These are phyloP conservation scores for Temnothorax rugatulus DNA, from an alignment of 2,888 invertebrate genomes.

Conservation along the genomic window DNA sequence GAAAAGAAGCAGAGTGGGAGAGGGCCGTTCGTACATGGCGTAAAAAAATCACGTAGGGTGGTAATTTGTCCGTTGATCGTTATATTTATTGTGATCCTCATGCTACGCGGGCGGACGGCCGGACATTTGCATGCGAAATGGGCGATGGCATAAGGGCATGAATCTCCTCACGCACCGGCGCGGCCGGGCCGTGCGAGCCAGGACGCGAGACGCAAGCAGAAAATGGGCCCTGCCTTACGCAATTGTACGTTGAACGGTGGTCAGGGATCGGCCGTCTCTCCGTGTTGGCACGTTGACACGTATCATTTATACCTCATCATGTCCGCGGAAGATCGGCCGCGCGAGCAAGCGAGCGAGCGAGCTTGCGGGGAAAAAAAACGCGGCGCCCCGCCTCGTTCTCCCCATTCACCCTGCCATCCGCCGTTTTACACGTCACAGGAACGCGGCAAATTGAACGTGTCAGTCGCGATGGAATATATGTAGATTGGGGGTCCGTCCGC, in stretches of 20 bases:
- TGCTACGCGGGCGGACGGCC: constrained; percentile 60
- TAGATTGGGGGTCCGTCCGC: constrained; percentile 53
- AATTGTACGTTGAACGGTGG: constrained; percentile 72
- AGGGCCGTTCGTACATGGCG: constrained; percentile 13
- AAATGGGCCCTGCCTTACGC: constrained; percentile 68
- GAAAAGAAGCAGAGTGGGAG: constrained; percentile 22
- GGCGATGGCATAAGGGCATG: constrained; percentile 69
- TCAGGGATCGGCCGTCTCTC: constrained; percentile 65
- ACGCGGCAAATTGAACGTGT: constrained; percentile 69
- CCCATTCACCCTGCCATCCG: neutral
- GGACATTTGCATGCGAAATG: constrained; percentile 79
- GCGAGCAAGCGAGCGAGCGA: constrained; percentile 32
- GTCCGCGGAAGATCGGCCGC: constrained; percentile 66
- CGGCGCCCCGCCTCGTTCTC: neutral
- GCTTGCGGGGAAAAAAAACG: constrained; percentile 22
- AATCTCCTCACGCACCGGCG: constrained; percentile 55
- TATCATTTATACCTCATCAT: constrained; percentile 78
- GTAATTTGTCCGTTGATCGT: constrained; percentile 78
- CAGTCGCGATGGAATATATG: constrained; percentile 63
- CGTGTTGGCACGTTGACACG: constrained; percentile 77
- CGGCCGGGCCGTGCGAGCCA: constrained; percentile 50
- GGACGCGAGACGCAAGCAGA: constrained; percentile 32
- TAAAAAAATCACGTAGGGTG: constrained; percentile 47
- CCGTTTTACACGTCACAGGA: constrained; percentile 62
- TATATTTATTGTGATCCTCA: constrained; percentile 79